These are phyloP conservation scores for Sternarchorhynchus goeldii DNA, from an alignment of 2,797 vertebrate genomes.

Conservation along the genomic window DNA sequence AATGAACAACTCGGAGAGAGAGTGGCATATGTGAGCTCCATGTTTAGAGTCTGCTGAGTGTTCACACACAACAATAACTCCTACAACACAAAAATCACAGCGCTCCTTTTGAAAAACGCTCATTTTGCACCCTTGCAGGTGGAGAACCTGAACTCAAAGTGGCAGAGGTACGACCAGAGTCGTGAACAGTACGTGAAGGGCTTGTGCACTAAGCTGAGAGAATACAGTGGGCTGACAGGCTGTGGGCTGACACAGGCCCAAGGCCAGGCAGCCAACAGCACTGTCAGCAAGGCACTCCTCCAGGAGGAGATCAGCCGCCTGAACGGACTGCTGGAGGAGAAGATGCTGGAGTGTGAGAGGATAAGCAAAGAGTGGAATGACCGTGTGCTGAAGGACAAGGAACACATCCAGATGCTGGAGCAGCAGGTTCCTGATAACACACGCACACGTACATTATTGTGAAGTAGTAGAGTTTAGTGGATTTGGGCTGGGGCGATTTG, in stretches of 20 bases:
- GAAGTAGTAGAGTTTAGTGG: not conserved
- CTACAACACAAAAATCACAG: no score
- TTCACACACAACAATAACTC: no score
- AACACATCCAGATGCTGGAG: constrained; percentile 86
- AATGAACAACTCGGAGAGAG: constrained; percentile 85
- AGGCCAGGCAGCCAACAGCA: constrained; percentile 37
- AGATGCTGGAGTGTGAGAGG: constrained; percentile 73
- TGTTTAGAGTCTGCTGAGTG: constrained; percentile 32
- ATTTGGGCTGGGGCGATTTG: not conserved
- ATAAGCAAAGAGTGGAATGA: constrained; percentile 72
- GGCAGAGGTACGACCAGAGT: constrained; percentile 92
- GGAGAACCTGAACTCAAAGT: constrained; percentile 88
- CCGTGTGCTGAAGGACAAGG: constrained; percentile 63
- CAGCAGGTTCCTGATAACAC: constrained; percentile 81
- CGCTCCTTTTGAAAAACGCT: not conserved
- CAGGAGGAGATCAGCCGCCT: constrained; percentile 87
- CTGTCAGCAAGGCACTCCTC: constrained; percentile 61
- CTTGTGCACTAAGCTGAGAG: constrained; percentile 80
- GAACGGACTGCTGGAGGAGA: constrained; percentile 84
- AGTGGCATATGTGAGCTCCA: constrained; percentile 85
- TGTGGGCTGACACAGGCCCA: constrained; percentile 4
- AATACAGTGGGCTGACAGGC: constrained; percentile 59
- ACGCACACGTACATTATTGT: not conserved
- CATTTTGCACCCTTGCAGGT: constrained; percentile 72
- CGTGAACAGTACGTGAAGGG: constrained; percentile 87